Conservation (phyloP, 2,797 vertebrate species). For the Typhlichthys subterraneus region DNA sequence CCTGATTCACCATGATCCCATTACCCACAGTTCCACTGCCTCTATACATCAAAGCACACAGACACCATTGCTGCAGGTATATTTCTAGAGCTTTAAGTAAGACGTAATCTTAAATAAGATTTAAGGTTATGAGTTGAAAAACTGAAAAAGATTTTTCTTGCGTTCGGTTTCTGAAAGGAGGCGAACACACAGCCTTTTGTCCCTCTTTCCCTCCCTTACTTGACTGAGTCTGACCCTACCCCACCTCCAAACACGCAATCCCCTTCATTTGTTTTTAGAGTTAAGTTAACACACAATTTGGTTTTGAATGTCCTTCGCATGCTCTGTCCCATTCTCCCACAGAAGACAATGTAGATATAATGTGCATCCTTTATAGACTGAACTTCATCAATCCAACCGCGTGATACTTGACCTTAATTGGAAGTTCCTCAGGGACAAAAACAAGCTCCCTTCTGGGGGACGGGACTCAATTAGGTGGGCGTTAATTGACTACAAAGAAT, state of each 20-base stretch:
- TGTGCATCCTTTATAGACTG: neutral
- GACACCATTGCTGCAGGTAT: constrained; percentile 27
- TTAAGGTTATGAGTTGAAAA: no score
- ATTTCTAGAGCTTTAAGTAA: constrained; percentile 13
- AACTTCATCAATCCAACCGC: no score
- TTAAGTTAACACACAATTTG: neutral
- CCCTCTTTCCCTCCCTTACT: no score
- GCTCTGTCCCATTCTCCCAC: neutral
- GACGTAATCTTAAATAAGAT: neutral
- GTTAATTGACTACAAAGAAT: constrained; percentile 31
- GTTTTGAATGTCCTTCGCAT: neutral
- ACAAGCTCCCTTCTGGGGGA: no score
- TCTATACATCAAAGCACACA: constrained; percentile 52
- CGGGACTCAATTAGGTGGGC: constrained; percentile 13
- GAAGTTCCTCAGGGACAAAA: neutral
- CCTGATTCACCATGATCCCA: constrained; percentile 36
- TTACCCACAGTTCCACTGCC: constrained; percentile 48
- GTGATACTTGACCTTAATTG: neutral
- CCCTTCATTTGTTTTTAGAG: neutral
- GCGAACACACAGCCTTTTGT: no score
- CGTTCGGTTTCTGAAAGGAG: no score
- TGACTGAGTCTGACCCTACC: no score
- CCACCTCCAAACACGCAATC: neutral
- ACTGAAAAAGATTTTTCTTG: no score
- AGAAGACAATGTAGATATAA: neutral